These are phyloP conservation scores for Bursaphelenchus okinawaensis DNA, from an alignment of 2,888 invertebrate species.

Conservation along the genomic window DNA sequence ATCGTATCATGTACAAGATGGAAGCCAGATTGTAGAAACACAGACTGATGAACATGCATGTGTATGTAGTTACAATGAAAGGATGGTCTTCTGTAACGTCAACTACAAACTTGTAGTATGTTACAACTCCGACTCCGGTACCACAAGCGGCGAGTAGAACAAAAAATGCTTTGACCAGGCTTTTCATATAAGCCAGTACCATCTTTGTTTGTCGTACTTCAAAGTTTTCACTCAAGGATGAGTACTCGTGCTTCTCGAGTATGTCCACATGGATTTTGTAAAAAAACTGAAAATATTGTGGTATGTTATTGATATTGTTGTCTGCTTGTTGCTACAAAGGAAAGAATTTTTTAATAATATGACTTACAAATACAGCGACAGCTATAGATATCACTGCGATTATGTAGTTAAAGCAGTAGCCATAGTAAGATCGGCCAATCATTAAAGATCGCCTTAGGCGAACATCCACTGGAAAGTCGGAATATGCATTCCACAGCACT, in stretches of 20 bases:
- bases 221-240: background rate
- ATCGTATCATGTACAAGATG: background rate
- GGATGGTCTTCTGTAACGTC: background rate
- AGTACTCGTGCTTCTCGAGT: background rate
- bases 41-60: too few relatives aligned
- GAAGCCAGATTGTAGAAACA: background rate
- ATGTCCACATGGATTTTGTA: background rate
- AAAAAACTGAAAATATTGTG: background rate
- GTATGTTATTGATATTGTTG: background rate
- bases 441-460: background rate
- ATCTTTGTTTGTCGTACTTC: background rate
- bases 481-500: background rate
- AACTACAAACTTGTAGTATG: background rate
- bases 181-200: background rate
- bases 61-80: too few relatives aligned
- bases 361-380: background rate
- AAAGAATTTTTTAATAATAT: background rate
- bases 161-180: background rate
- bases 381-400: background rate
- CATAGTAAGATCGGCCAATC: background rate
- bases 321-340: background rate
- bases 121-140: background rate
- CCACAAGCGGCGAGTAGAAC: background rate
- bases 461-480: background rate
- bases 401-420: background rate